Evolutionary conservation across 1,140 invertebrate species (phyloP), one percentile per base, ranked within the genome.

Genomic region (Eumaeus atala): DNA sequence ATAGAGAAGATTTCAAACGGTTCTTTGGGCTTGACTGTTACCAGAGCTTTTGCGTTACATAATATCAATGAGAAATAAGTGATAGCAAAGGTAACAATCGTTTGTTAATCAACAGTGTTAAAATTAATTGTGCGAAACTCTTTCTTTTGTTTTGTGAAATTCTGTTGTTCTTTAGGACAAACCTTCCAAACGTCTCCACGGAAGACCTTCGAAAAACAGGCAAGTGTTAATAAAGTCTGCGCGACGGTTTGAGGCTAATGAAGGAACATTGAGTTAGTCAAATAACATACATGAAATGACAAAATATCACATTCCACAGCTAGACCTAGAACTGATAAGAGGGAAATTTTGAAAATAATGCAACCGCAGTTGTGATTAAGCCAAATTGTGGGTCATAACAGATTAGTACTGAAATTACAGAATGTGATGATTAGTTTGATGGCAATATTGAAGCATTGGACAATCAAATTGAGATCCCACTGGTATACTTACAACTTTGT

Each of bases 161-260:
- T 76, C 68, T 80, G n/a, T 68, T 68, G 66, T 71, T 74, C 58
- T 77, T 77, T 79, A 69, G 61, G 77, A 91, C 90, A 89, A 90
- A 92, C 91, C 91, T 91, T 91, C 89, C 88, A 90, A 79, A 87
- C 87, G 74, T 89, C 84, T 90, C 90, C 91, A 79, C 89, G 90
- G 86, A 88, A 91, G 90, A 91, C 90, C 91, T 92, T 88, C 71
- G 80, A 79, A 84, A 80, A 88, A 83, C 73, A 85, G 67, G 78
- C 70, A 84, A 81, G 74, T 68, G 76, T 87, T 85, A 82, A 76
- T 82, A 84, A 67, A 77, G 67, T 79, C 72, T 77, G 71, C 74
- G 70, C 74, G 69, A 80, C 75, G 72, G 67, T 77, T 78, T 80
- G 67, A 72, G 71, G 73, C 77, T 80, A 78, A 64, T 79, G 67